A percentile compares a stretch with the other conserved stretches of the same genome.
Evolutionary conservation across 2,888 invertebrate species (phyloP).

Genomic region (Drosophila neotestacea): DNA sequence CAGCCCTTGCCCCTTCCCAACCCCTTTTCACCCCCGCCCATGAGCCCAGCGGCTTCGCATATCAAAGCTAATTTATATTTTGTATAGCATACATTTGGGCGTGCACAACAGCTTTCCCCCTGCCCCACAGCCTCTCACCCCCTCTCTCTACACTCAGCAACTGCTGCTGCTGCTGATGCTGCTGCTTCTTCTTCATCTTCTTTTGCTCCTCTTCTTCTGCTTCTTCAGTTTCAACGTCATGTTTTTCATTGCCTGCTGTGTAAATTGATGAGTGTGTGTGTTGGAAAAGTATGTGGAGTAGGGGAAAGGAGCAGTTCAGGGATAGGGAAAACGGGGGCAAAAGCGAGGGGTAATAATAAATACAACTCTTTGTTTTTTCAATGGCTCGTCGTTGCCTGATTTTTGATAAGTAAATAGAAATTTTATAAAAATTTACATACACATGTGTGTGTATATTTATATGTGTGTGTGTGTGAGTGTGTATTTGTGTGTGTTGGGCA

Average conservation of each 20-base stretch:
- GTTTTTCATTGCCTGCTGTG: conserved; percentile 57
- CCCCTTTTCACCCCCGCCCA: conserved; percentile 24
- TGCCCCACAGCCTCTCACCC: background rate
- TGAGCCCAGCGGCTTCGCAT: conserved; percentile 74
- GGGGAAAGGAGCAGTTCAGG: background rate
- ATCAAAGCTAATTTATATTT: conserved; percentile 82
- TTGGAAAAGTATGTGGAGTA: background rate
- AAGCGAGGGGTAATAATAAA: conserved; percentile 59
- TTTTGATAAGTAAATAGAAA: conserved; percentile 80
- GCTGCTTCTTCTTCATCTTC: conserved; percentile 43
- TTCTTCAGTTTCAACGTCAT: conserved; percentile 46
- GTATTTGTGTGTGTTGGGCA: conserved; percentile 42
- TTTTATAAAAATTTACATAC: conserved; percentile 79
- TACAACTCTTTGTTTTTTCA: conserved; percentile 74
- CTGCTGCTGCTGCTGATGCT: conserved; percentile 8
- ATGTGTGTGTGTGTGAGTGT: background rate
- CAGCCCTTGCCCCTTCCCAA: conserved; percentile 32
- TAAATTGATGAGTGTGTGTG: conserved; percentile 21
- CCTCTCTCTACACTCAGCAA: conserved; percentile 7
- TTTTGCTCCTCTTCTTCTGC: conserved; percentile 40
- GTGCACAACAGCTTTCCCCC: conserved; percentile 44
- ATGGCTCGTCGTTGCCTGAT: conserved; percentile 68
- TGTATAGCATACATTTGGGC: conserved; percentile 80
- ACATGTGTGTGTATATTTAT: conserved; percentile 7
- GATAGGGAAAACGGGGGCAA: background rate